Percentiles rank a stretch among this genome's conserved stretches.
Conservation (phyloP, 2,797 vertebrate genomes). For the Myotis pilosus region DNA sequence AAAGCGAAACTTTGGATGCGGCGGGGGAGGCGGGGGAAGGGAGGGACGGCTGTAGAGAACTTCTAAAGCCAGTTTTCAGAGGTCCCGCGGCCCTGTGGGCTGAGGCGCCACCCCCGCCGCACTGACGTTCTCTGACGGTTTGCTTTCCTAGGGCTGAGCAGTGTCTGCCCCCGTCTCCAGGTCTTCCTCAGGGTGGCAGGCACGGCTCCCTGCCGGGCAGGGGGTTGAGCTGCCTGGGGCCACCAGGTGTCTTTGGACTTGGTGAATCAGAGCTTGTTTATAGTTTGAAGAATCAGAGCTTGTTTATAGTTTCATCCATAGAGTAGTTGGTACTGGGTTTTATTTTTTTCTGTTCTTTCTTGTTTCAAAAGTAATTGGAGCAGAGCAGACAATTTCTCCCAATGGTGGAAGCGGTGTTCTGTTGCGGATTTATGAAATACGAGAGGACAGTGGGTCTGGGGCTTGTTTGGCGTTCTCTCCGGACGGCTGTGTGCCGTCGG, state of each 20-base stretch:
- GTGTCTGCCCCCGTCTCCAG: neutral
- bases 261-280: neutral
- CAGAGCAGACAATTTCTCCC: neutral
- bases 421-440: neutral
- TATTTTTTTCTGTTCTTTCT: neutral
- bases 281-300: neutral
- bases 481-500: accelerated
- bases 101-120: too few relatives aligned
- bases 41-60: neutral
- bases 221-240: neutral
- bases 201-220: neutral
- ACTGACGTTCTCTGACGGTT: accelerated
- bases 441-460: neutral
- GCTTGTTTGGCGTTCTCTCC: neutral
- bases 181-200: neutral
- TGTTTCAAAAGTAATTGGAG: neutral
- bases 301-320: neutral
- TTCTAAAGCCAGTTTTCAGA: neutral
- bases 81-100: accelerated
- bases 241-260: neutral
- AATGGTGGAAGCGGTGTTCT: neutral
- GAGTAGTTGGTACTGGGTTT: neutral
- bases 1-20: neutral
- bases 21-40: too few relatives aligned
- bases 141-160: neutral